Base-by-base conservation (phyloP, 1,140 invertebrate species). In the Aphaenogaster ashmeadi region DNA sequence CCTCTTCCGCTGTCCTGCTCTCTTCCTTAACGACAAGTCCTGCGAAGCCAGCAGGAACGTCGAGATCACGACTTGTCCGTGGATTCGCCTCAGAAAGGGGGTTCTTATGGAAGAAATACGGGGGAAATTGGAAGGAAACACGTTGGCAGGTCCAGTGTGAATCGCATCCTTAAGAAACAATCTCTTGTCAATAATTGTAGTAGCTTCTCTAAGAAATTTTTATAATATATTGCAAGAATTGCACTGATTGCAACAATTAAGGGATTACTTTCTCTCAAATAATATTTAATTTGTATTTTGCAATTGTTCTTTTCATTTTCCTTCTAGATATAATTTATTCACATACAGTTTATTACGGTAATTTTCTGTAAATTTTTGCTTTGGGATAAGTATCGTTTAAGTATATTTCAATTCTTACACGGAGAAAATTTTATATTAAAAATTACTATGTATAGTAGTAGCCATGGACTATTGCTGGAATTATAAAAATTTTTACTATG, bases 1-100 rank as follows among this genome's bases (percentile, higher is more conserved):
- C 47, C 47, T 27, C 50, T 27, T 15, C 38, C 27, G 33, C n/a
- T 36, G 44, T 52, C n/a, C 38, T 6, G 58, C 69, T n/a, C 56
- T 52, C 47, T 86, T 87, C 75, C 86, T 87, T 92, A 90, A 92
- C 89, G 91, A 90, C 86, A 64, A 67, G 67, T 83, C 81, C 56
- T 85, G 75, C 88, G 74, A 86, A 88, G 87, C 89, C 86, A 88
- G 87, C 87, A 75, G 69, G 67, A 90, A 88, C 83, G 80, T 85
- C 86, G 78, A 36, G 83, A 79, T 88, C 67, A 84, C 58, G 58
- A 36, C 36, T 60, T 67, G 77, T 81, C 62, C 62, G 62, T 52
- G 56, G 44, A 50, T 86, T 81, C 50, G 33, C 18, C 18, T 56
- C 47, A 44, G 50, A 38, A 67, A 50, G 33, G 54, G 21, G 21